Percentiles rank a stretch among this genome's conserved stretches.
Evolutionary conservation across 2,797 vertebrate genomes (phyloP).

Genomic region (Dryobates pubescens): DNA sequence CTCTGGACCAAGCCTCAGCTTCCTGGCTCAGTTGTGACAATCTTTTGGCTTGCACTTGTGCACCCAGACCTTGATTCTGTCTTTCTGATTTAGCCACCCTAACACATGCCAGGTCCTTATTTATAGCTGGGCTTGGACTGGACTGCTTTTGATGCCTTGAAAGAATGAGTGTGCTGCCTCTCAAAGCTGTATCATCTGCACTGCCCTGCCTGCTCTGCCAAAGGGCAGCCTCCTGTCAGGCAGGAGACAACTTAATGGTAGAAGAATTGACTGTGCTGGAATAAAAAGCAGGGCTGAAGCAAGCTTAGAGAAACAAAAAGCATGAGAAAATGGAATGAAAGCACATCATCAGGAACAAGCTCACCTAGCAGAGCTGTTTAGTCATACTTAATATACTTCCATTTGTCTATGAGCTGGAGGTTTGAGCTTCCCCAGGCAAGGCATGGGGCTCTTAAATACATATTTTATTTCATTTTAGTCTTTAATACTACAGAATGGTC

Average conservation of each 20-base stretch:
- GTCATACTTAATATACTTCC: neutral
- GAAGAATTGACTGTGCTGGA: neutral
- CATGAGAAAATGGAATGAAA: neutral
- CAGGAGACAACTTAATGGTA: neutral
- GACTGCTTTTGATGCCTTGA: neutral
- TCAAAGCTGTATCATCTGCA: neutral
- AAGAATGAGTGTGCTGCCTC: neutral
- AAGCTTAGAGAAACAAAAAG: neutral
- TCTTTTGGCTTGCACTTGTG: neutral
- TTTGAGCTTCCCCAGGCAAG: neutral
- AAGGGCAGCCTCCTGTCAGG: neutral
- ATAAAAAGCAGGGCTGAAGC: neutral
- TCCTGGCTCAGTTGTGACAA: neutral
- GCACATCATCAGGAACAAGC: neutral
- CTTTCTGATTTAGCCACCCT: neutral
- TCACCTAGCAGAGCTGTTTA: neutral
- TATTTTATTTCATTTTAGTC: neutral
- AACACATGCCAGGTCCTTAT: neutral
- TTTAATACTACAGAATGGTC: neutral
- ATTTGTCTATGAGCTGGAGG: neutral
- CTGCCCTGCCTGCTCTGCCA: neutral
- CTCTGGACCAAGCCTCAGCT: neutral
- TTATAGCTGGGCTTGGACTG: neutral
- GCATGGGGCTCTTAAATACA: neutral
- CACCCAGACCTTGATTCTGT: neutral